Evolutionary conservation across 1,140 invertebrate genomes (phyloP).

Genomic region (Alviniconcha marisindica): DNA sequence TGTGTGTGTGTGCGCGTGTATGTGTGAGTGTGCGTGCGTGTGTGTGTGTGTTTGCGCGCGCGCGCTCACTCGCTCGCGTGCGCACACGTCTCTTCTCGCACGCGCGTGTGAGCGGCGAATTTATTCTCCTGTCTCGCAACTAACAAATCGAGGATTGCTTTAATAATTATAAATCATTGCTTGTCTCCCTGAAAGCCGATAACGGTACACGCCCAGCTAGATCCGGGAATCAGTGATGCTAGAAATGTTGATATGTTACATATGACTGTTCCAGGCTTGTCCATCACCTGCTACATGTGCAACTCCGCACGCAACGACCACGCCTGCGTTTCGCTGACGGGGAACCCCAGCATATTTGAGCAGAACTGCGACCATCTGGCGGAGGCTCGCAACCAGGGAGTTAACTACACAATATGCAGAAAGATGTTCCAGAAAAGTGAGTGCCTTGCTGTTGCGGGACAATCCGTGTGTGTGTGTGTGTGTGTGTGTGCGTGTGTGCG

Average conservation of each 20-base stretch:
- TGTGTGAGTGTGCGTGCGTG: constrained; percentile 14
- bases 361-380: constrained; percentile 27
- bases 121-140: too few relatives aligned
- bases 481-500: not conserved
- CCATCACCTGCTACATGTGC: constrained; percentile 34
- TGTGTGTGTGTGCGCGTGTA: constrained; percentile 25
- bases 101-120: too few relatives aligned
- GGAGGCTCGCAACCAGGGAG: not conserved
- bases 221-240: too few relatives aligned
- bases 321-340: not conserved
- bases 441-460: not conserved
- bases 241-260: not conserved
- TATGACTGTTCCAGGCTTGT: constrained; percentile 28
- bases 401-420: constrained; percentile 29
- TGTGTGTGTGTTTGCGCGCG: not conserved
- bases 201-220: too few relatives aligned
- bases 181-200: too few relatives aligned
- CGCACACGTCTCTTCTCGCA: not conserved
- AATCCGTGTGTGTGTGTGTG: not conserved
- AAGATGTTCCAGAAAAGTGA: constrained; percentile 31
- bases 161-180: too few relatives aligned
- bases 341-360: not conserved
- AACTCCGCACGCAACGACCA: constrained; percentile 21
- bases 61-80: not conserved
- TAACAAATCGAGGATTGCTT: too few relatives aligned